Base-by-base conservation (phyloP, 2,888 invertebrate species). In the Cephus pygmeus region DNA sequence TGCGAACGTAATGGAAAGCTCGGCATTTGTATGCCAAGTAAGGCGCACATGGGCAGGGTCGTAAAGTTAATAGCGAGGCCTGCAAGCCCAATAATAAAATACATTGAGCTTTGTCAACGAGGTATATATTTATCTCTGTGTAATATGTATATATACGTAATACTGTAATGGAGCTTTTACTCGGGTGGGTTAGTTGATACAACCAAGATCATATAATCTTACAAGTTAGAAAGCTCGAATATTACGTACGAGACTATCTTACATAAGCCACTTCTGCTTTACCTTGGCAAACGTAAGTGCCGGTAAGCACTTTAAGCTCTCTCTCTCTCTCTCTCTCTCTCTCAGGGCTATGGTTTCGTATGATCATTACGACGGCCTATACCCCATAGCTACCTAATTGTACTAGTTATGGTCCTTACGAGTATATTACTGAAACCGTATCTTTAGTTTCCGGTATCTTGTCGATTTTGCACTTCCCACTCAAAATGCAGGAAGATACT, bases 1-100 rank as follows among this genome's bases (percentile, higher is more conserved):
- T 71, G 80, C 81, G 83, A 81, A 76, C 81, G 81, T 85, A 85
- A 85, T 87, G 85, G 85, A 85, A 86, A 75, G 82, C 81, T 81
- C 80, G 84, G 83, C 80, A 82, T 83, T 87, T 86, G 83, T 85
- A 85, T 83, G 84, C 87, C 83, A 81, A 76, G 77, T 81, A 82
- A 86, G 82, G 79, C 80, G 40, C 40, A 23, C 40, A 56, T 56
- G 40, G 23, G 40, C 76, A 78, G 68, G 76, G 80, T 80, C 80
- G 76, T 82, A 83, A 86, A 87, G 82, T 84, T 83, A 83, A 87
- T 81, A 81, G 79, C 80, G 73, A 81, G 80, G 82, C 83, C 40
- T 56, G 80, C 77, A 79, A 77, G 77, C 76, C 56, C 80, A 81
- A 83, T 85, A 83, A 84, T 85, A 83, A 83, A 83, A 85, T 83